Evolutionary conservation across 2,888 invertebrate species (phyloP), one percentile per base, ranked within the genome.

Genomic region (Tenthredo scrophulariae): DNA sequence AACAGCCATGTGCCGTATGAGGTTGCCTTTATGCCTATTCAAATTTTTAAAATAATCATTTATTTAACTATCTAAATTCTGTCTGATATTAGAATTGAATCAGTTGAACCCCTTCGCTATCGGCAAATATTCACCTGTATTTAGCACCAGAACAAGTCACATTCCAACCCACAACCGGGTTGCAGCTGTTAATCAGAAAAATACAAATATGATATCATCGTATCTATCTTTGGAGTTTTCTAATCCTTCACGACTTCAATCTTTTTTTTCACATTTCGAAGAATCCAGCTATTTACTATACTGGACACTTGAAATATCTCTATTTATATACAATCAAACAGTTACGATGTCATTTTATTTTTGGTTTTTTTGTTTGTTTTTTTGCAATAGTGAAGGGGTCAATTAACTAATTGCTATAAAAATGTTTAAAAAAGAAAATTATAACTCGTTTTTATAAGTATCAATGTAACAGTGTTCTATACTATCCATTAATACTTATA

Each of bases 1-100:
- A 0, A 97, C 95, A 4, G 97, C 97, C 95, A 98, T 96, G 91
- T 99, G 98, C 0, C 98, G 95, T 91, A 98, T 97, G 22, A 98
- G 95, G 94, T 98, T 98, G 58, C 98, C 98, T 94, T 98, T 98
- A 93, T 98, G 98, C 26, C 96, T 94, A 90, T 94, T 67, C 10
- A 33, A 95, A 80, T 18, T 95, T 37, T 15, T 72, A 84, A 75
- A 85, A 85, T 10, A 3, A 85, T 7, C 13, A 33, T 84, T 58
- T 58, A 85, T 72, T 18, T 15, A 82, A 37, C 18, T 18, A 80
- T 62, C 37, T 54, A 46, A 58, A 80, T 43, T 22, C 40, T 74
- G 2, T 72, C 40, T 29, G 72, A 72, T 74, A 18, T 67, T 33
- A 26, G 70, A 77, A 15, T 77, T 29, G 18, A 54, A 46, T 77